Conservation (phyloP, 2,888 invertebrate genomes). For the Cantharis rustica region DNA sequence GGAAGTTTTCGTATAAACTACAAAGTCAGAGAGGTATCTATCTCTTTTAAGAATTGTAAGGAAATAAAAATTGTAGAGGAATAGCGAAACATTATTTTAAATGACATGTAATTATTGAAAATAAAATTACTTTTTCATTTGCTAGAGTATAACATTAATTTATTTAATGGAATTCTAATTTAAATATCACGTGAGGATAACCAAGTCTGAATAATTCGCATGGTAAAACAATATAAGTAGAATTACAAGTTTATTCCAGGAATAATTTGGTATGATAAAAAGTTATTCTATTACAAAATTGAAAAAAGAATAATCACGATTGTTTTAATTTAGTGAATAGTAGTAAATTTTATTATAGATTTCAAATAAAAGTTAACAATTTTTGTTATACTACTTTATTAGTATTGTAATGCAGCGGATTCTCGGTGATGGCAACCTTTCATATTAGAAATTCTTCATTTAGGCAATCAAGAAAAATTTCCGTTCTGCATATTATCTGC, state of each 20-base stretch:
- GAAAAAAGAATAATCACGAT: too few relatives aligned
- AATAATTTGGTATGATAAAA: not conserved
- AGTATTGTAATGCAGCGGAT: too few relatives aligned
- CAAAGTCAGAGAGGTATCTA: not conserved
- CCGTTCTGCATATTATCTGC: too few relatives aligned
- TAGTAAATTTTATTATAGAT: too few relatives aligned
- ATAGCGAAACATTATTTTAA: not conserved
- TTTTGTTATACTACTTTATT: too few relatives aligned
- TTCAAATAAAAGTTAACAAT: too few relatives aligned
- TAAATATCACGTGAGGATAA: not conserved
- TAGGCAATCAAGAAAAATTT: too few relatives aligned
- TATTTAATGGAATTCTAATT: not conserved
- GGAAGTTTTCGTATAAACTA: not conserved
- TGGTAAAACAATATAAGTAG: not conserved
- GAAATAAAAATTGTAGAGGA: not conserved
- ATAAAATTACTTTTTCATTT: not conserved
- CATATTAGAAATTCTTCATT: too few relatives aligned
- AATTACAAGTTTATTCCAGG: not conserved
- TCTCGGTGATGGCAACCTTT: too few relatives aligned
- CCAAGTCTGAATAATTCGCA: not conserved
- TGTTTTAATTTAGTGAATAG: too few relatives aligned
- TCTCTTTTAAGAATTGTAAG: not conserved
- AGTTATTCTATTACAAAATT: not conserved
- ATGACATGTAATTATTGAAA: not conserved
- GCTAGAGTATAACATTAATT: not conserved